A percentile compares a stretch with the other conserved stretches of the same genome.
Conservation (phyloP, 1,140 invertebrate species). For the Calliphora vicina region DNA sequence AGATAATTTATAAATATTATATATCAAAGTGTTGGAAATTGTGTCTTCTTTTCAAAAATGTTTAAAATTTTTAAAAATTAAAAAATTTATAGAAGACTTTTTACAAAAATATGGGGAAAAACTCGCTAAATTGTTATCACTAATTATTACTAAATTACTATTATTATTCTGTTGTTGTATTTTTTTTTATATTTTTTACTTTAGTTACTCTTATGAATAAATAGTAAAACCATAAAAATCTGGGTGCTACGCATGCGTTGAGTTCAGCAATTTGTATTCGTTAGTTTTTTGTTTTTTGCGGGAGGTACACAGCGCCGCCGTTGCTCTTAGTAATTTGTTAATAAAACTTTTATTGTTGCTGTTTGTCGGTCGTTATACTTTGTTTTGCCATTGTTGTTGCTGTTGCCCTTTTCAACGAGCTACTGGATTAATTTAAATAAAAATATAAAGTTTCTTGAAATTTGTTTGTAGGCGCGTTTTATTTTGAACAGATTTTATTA, state of each 20-base stretch:
- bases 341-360: not conserved
- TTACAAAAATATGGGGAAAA: too few species aligned
- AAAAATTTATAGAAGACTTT: too few species aligned
- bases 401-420: not conserved
- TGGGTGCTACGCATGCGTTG: not conserved
- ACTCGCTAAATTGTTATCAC: not conserved
- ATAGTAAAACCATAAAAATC: not conserved
- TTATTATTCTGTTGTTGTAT: too few species aligned
- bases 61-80: too few species aligned
- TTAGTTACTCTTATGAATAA: not conserved
- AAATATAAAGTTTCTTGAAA: not conserved
- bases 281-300: not conserved
- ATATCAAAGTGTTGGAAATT: too few species aligned
- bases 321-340: not conserved
- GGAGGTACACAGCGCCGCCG: not conserved
- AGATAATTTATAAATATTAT: too few species aligned
- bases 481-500: not conserved
- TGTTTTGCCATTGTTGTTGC: not conserved
- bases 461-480: not conserved
- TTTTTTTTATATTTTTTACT: not conserved
- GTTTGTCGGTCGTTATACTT: not conserved
- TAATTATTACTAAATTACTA: not conserved
- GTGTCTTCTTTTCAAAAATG: too few species aligned
- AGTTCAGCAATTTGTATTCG: not conserved
- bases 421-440: not conserved